A percentile compares a stretch with the other conserved stretches of the same genome.
These are phyloP conservation scores for Scylla paramamosain DNA, from an alignment of 1,140 invertebrate species.

Conservation along the genomic window DNA sequence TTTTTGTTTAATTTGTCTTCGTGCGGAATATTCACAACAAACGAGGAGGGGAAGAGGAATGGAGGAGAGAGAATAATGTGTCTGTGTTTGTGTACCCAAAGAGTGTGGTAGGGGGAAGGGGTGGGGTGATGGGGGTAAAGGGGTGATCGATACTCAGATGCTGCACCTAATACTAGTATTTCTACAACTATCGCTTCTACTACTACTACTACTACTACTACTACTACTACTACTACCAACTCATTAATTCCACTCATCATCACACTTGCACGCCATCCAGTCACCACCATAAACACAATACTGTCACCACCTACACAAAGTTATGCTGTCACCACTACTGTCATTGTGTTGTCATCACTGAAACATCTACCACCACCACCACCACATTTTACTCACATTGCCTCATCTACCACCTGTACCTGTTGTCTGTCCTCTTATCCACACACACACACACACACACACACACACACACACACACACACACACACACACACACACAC, in stretches of 20 bases:
- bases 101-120: background rate
- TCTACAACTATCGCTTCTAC: background rate
- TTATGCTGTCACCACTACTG: background rate
- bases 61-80: background rate
- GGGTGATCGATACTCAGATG: background rate
- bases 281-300: background rate
- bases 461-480: conserved; percentile 19
- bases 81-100: background rate
- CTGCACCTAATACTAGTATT: background rate
- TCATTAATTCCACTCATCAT: background rate
- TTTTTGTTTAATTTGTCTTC: background rate
- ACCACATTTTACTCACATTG: background rate
- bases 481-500: background rate
- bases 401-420: background rate
- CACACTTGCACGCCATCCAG: too few relatives aligned
- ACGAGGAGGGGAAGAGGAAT: background rate
- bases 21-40: background rate
- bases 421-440: background rate
- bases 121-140: background rate
- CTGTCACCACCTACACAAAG: background rate
- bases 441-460: conserved; percentile 19
- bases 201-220: conserved; percentile 14
- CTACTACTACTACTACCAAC: background rate
- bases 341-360: background rate
- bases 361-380: background rate